Conservation (phyloP, 2,888 invertebrate genomes). For the Elysia crispata region DNA sequence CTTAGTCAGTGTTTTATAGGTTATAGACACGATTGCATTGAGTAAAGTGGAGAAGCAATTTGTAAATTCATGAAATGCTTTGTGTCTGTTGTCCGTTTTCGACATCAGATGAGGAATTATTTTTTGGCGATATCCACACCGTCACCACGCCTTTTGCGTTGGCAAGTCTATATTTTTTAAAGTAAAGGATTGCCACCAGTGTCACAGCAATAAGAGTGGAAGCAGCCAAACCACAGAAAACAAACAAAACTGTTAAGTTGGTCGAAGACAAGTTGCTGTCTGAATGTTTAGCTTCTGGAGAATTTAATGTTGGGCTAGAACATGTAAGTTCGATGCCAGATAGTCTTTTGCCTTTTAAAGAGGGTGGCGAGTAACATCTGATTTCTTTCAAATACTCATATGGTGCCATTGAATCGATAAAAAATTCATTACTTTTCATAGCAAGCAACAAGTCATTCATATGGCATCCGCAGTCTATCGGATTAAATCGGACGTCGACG, state of each 20-base stretch:
- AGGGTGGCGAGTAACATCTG: conserved; percentile 16
- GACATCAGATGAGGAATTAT: too few relatives aligned
- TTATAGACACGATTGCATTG: too few relatives aligned
- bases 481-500: conserved; percentile 34
- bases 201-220: too few relatives aligned
- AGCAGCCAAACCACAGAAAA: background rate
- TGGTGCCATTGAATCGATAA: background rate
- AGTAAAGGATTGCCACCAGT: too few relatives aligned
- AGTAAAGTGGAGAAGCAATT: too few relatives aligned
- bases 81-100: too few relatives aligned
- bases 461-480: conserved; percentile 27
- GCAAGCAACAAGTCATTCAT: background rate
- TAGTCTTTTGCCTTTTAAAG: conserved; percentile 1
- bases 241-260: background rate
- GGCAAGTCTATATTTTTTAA: background rate
- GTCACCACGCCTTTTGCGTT: background rate
- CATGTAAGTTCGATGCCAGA: background rate
- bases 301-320: background rate
- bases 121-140: background rate
- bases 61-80: too few relatives aligned
- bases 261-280: conserved; percentile 1
- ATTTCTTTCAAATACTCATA: conserved; percentile 30
- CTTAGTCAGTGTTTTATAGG: too few relatives aligned
- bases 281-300: background rate
- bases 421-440: conserved; percentile 4